phyloP scores from a whole-genome alignment of 2,113 vertebrate genomes.

The Calyptomena viridis region DNA sequence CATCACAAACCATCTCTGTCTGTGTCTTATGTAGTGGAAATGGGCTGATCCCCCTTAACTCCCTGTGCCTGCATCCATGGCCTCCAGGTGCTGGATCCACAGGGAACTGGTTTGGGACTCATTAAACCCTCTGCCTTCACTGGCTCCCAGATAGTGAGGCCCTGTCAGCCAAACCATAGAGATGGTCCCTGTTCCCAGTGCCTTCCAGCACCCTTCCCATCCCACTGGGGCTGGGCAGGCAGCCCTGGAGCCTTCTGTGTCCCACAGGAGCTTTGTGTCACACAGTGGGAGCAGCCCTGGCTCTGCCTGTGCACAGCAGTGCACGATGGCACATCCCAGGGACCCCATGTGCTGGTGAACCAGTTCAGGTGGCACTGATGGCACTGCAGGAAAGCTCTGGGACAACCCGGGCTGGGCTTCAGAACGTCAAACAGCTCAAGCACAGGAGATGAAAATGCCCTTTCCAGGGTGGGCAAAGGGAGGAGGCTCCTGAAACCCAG shows the following conservation, averaged over 20 bases:
- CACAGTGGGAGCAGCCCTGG: rapidly evolving
- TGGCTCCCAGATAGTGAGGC: rapidly evolving
- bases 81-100: rapidly evolving
- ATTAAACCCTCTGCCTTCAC: rapidly evolving
- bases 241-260: rapidly evolving
- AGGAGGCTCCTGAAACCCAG: not conserved
- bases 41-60: not conserved
- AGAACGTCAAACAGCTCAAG: not conserved
- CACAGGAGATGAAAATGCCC: not conserved
- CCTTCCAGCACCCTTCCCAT: not conserved
- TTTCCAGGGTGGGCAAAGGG: not conserved
- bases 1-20: not conserved
- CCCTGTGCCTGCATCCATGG: not conserved
- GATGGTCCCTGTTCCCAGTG: rapidly evolving
- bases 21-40: not conserved
- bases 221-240: too few species aligned
- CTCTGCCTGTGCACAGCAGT: rapidly evolving
- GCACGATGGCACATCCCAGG: not conserved
- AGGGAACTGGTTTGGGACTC: rapidly evolving
- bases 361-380: rapidly evolving
- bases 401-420: not conserved
- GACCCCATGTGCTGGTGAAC: rapidly evolving
- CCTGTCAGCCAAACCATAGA: not conserved
- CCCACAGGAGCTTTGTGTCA: rapidly evolving
- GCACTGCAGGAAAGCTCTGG: not conserved